These are phyloP conservation scores for Prorops nasuta DNA, from an alignment of 1,140 invertebrate genomes.

Conservation along the genomic window DNA sequence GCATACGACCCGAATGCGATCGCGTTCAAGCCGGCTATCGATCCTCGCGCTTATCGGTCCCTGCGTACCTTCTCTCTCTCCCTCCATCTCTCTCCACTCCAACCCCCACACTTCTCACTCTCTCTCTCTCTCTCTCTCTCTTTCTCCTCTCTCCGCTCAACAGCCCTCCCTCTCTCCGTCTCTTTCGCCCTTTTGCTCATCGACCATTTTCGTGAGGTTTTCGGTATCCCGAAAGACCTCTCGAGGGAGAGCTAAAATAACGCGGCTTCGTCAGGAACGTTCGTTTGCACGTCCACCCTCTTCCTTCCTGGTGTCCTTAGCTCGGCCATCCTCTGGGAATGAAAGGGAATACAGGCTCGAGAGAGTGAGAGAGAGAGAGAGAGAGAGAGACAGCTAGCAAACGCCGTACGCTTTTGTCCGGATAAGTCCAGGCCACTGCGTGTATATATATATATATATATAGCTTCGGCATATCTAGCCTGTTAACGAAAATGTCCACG, in stretches of 20 bases:
- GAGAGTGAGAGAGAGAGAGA: too few relatives aligned
- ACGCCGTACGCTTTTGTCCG: too few relatives aligned
- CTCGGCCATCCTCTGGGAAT: background rate
- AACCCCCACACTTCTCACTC: background rate
- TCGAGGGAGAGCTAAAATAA: constrained; percentile 26
- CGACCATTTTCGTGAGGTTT: constrained; percentile 25
- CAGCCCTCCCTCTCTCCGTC: background rate
- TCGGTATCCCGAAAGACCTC: constrained; percentile 13
- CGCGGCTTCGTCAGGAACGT: constrained; percentile 21
- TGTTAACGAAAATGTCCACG: too few relatives aligned
- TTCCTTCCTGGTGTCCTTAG: background rate
- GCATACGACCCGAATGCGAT: too few relatives aligned
- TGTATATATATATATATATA: too few relatives aligned
- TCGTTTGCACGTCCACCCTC: constrained; percentile 5
- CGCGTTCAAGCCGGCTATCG: too few relatives aligned
- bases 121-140: background rate
- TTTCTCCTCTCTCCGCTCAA: background rate
- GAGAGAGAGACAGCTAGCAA: too few relatives aligned
- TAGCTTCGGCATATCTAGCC: too few relatives aligned
- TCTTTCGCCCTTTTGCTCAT: background rate
- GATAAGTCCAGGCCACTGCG: too few relatives aligned
- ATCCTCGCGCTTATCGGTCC: background rate
- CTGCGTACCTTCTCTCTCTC: background rate
- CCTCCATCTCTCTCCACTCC: background rate
- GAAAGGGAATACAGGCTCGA: too few relatives aligned